These are phyloP conservation scores for Agrilus planipennis DNA, from an alignment of 1,140 invertebrate genomes.

Conservation along the genomic window DNA sequence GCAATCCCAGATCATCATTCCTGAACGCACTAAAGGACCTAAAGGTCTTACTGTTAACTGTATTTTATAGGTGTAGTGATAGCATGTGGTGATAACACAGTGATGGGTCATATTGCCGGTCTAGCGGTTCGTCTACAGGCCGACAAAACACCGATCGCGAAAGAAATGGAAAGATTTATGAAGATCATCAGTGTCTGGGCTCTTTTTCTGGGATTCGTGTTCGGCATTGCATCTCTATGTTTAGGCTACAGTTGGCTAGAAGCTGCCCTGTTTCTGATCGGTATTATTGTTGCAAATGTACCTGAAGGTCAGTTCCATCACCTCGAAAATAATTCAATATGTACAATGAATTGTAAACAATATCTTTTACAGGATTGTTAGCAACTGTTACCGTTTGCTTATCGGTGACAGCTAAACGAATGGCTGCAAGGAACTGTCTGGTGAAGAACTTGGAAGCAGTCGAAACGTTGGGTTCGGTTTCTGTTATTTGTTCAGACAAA, in stretches of 20 bases:
- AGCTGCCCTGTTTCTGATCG: constrained; percentile 70
- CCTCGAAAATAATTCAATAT: not conserved
- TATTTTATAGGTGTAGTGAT: constrained; percentile 49
- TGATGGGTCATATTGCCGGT: constrained; percentile 76
- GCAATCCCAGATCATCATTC: too few species aligned
- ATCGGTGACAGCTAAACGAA: constrained; percentile 61
- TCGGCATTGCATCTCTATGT: constrained; percentile 59
- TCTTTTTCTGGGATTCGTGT: constrained; percentile 60
- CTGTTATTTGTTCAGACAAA: constrained; percentile 72
- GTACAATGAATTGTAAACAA: not conserved
- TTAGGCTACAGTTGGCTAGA: constrained; percentile 62
- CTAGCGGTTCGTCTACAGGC: constrained; percentile 59
- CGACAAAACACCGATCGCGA: constrained; percentile 63
- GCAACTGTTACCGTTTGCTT: constrained; percentile 70
- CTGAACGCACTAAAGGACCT: too few species aligned
- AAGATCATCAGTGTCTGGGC: constrained; percentile 63
- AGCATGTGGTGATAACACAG: constrained; percentile 65
- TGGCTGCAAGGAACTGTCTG: constrained; percentile 66
- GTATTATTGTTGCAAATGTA: constrained; percentile 77
- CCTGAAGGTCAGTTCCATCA: constrained; percentile 48
- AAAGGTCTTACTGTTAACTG: not conserved
- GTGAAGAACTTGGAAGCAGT: constrained; percentile 71
- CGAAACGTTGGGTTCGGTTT: constrained; percentile 66
- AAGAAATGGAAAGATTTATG: constrained; percentile 70
- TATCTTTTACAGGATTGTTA: constrained; percentile 39